Evolutionary conservation across 2,888 invertebrate genomes (phyloP), one percentile per base, ranked within the genome.

Genomic region (Pedicia rivosa): DNA sequence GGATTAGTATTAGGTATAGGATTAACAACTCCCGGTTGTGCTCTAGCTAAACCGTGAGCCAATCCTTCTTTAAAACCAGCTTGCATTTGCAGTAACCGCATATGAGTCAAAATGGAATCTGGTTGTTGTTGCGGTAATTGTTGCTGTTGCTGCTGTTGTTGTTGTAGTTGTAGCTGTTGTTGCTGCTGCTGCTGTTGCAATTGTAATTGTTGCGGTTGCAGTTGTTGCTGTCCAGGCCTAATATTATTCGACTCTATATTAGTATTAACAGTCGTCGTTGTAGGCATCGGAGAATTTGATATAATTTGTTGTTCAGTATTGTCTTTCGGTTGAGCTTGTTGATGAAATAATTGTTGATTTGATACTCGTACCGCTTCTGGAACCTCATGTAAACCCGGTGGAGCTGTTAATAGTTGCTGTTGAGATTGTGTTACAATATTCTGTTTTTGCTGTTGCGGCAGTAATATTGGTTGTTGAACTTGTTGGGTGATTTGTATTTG

Each of bases 331-430:
- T 45, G 43, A 44, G 57, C 57, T 37, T 58, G 60, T 44, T 59
- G 59, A 45, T 62, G 59, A 39, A 59, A 54, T 34, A 57, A 46
- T 46, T 67, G 67, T 44, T 70, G 69, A 37, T 65, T 62, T 24
- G 66, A 59, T 39, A 67, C 68, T 26, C 68, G 58, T 5, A 70
- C 68, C 4, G 70, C 68, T 43, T 71, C 71, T 7, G 70, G 67
- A 17, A 72, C 68, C 50, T 72, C 70, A 48, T 71, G 70, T 37
- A 72, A 52, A 22, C 68, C 68, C 14, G 61, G 60, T 10, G 60
- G 60, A 3, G 59, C 60, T 39, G 53, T 56, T 13, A 60, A 42
- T 40, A 60, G 57, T 42, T 57, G 57, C 16, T 58, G 42, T 50
- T 65, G 57, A 30, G 54, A 49, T 43, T 59, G 64, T 22, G 50